Percentiles rank a stretch among this genome's conserved stretches.
Evolutionary conservation across 2,797 vertebrate species (phyloP).

Genomic region (Betta splendens): DNA sequence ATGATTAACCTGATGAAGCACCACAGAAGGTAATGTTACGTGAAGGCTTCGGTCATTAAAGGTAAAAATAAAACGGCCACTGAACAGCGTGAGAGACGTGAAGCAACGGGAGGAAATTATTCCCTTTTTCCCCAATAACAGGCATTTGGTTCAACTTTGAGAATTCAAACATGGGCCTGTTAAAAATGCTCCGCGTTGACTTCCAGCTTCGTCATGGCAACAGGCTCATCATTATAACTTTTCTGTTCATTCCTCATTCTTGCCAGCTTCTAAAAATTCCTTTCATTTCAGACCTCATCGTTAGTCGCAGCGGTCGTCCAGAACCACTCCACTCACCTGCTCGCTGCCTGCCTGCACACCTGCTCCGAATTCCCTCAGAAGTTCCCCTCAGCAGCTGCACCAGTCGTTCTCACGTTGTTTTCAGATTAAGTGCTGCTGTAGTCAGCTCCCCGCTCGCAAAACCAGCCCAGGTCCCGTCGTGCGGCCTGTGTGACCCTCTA

Average conservation of each 20-base stretch:
- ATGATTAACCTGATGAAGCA: no score
- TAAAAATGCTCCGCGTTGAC: background rate
- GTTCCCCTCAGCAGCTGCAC: no score
- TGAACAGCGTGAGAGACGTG: background rate
- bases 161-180: background rate
- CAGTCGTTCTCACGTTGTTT: no score
- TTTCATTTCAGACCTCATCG: slow-evolving; percentile 1
- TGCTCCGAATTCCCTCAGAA: slow-evolving; percentile 10
- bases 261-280: background rate
- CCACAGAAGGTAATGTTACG: no score
- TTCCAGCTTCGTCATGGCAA: background rate
- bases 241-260: background rate
- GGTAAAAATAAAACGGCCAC: background rate
- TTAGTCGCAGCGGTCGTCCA: background rate
- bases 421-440: no score
- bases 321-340: slow-evolving; percentile 5
- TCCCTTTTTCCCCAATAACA: background rate
- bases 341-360: slow-evolving; percentile 13
- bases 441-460: background rate
- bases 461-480: no score
- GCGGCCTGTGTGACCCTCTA: no score
- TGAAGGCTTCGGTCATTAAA: background rate
- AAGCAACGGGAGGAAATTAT: background rate
- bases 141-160: background rate
- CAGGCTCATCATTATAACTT: background rate